phyloP scores from a whole-genome alignment of 2,113 vertebrate species.

The Shinisaurus crocodilurus region DNA sequence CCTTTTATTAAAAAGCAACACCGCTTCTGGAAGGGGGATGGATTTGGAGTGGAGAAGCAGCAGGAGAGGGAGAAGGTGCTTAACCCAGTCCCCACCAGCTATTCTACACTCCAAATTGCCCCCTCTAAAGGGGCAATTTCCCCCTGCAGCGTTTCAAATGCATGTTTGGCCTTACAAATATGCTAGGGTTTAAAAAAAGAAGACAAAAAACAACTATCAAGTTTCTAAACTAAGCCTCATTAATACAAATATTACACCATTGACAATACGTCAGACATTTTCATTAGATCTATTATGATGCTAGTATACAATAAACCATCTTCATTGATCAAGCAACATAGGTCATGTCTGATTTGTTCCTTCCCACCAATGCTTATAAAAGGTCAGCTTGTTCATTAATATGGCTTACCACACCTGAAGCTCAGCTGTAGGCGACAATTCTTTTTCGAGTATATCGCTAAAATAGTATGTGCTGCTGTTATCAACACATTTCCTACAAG shows the following conservation, averaged over 20 bases:
- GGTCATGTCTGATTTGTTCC: not conserved
- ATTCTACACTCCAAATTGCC: not conserved
- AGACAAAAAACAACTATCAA: not conserved
- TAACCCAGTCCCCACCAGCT: not conserved
- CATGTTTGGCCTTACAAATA: not conserved
- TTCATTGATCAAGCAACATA: not conserved
- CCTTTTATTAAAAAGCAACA: not conserved
- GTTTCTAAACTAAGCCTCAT: not conserved
- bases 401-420: not conserved
- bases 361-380: not conserved
- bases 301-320: not conserved
- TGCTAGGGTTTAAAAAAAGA: not conserved
- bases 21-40: not conserved
- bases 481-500: not conserved
- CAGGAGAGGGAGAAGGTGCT: not conserved
- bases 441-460: not conserved
- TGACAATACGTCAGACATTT: not conserved
- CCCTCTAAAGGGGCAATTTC: not conserved
- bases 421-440: not conserved
- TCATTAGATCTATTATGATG: not conserved
- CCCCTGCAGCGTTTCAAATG: not conserved
- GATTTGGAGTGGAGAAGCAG: not conserved
- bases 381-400: not conserved
- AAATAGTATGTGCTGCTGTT: not conserved
- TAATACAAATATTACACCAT: not conserved